Evolutionary conservation across 1,140 invertebrate species (phyloP).

Genomic region (Aphelinus atriplicis): DNA sequence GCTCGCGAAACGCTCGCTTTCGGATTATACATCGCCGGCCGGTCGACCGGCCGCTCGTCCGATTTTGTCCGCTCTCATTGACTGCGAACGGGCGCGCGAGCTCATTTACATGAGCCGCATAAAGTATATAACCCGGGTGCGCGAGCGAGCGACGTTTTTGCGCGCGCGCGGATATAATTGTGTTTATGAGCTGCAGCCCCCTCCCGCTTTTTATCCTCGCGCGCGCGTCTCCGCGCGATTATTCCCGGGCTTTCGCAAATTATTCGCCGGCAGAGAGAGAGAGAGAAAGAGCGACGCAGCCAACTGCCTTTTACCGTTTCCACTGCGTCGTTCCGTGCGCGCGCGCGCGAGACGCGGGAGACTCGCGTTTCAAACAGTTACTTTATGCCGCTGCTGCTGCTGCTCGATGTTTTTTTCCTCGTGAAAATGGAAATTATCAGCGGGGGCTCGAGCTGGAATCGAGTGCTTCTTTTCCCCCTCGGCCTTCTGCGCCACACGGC

Average conservation of each 20-base stretch:
- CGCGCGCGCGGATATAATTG: constrained; percentile 27
- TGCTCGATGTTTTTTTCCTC: too few species aligned
- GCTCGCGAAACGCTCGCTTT: constrained; percentile 3
- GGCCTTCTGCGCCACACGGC: too few species aligned
- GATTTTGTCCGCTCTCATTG: constrained; percentile 41
- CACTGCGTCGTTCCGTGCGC: neutral
- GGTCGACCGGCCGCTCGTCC: neutral
- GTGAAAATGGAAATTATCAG: too few species aligned
- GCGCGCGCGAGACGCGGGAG: neutral
- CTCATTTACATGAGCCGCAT: constrained; percentile 40
- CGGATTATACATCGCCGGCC: constrained; percentile 28
- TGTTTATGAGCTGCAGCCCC: constrained; percentile 36
- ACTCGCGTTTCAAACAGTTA: too few species aligned
- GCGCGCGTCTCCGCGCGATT: constrained; percentile 1
- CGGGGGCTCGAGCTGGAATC: too few species aligned
- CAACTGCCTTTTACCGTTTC: neutral
- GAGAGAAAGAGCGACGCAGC: neutral
- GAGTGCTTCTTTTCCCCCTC: too few species aligned
- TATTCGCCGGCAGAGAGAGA: constrained; percentile 1
- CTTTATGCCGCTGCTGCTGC: too few species aligned
- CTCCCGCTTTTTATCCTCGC: neutral
- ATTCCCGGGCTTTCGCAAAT: constrained; percentile 21
- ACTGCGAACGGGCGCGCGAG: constrained; percentile 35
- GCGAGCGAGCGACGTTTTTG: constrained; percentile 31
- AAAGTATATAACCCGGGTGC: constrained; percentile 18